Conservation (phyloP, 1,140 invertebrate species). For the Aphelenchoides avenae region DNA sequence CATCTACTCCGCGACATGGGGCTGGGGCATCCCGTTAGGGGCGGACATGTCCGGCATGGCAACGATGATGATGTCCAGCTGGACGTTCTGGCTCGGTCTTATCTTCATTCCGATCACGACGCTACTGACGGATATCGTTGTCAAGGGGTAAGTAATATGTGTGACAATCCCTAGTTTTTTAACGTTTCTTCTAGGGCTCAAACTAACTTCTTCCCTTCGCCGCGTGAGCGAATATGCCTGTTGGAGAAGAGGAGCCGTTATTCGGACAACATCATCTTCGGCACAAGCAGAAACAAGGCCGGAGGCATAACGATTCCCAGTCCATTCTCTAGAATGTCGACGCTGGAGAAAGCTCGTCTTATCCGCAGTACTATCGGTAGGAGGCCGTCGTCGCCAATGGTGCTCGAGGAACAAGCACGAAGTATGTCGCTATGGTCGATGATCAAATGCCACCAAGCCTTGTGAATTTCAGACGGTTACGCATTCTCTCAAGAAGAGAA, state of each 20-base stretch:
- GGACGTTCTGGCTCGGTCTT: constrained; percentile 87
- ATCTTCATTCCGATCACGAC: constrained; percentile 80
- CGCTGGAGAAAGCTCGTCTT: too few relatives aligned
- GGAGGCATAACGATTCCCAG: too few relatives aligned
- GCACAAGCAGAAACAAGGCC: too few relatives aligned
- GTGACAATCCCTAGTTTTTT: neutral
- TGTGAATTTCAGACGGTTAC: too few relatives aligned
- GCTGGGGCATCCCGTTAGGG: constrained; percentile 75
- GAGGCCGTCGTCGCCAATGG: too few relatives aligned
- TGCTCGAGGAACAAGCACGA: too few relatives aligned
- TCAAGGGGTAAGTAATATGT: constrained; percentile 74
- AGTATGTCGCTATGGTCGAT: too few relatives aligned
- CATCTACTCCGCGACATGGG: constrained; percentile 63
- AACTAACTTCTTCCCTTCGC: constrained; percentile 51
- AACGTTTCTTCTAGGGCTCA: constrained; percentile 40
- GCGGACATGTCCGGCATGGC: constrained; percentile 89
- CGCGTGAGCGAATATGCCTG: constrained; percentile 42
- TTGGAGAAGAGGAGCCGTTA: constrained; percentile 43
- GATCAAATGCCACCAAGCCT: too few relatives aligned
- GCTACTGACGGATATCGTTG: constrained; percentile 78
- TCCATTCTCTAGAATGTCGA: too few relatives aligned
- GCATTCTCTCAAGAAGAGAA: too few relatives aligned
- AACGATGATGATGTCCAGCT: constrained; percentile 77
- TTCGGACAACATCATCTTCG: too few relatives aligned
- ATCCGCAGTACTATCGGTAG: too few relatives aligned